phyloP scores from a whole-genome alignment of 2,113 vertebrate species.

The Odontesthes bonariensis region DNA sequence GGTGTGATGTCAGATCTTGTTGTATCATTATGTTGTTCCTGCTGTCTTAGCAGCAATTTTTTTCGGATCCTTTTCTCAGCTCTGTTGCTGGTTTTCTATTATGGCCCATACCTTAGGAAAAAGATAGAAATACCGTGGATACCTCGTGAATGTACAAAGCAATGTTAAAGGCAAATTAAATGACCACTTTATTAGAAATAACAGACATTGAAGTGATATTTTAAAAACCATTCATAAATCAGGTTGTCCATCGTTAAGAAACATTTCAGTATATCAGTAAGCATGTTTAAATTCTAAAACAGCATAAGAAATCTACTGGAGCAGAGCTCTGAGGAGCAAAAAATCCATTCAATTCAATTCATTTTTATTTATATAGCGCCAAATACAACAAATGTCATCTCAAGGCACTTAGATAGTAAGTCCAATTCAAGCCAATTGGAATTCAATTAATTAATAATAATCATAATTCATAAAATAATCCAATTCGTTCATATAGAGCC shows the following conservation, averaged over 20 bases:
- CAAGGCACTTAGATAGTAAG: no score
- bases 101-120: conserved; percentile 18
- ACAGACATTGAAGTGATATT: background rate
- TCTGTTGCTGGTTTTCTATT: conserved; percentile 26
- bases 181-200: background rate
- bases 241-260: background rate
- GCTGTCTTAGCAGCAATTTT: conserved; percentile 62
- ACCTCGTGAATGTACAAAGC: background rate
- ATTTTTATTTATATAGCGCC: no score
- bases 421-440: no score
- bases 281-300: background rate
- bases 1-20: conserved; percentile 57
- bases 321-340: no score
- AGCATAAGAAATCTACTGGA: background rate
- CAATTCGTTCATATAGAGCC: no score
- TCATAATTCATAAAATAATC: no score
- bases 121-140: no score
- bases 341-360: background rate
- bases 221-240: background rate
- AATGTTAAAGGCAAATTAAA: background rate
- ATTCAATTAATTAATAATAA: no score
- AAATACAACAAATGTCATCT: no score
- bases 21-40: conserved; percentile 48
- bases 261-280: conserved; percentile 20
- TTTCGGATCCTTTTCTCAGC: background rate